A percentile compares a stretch with the other conserved stretches of the same genome.
phyloP scores from a whole-genome alignment of 2,888 invertebrate species.

The Hartigia nigra region DNA sequence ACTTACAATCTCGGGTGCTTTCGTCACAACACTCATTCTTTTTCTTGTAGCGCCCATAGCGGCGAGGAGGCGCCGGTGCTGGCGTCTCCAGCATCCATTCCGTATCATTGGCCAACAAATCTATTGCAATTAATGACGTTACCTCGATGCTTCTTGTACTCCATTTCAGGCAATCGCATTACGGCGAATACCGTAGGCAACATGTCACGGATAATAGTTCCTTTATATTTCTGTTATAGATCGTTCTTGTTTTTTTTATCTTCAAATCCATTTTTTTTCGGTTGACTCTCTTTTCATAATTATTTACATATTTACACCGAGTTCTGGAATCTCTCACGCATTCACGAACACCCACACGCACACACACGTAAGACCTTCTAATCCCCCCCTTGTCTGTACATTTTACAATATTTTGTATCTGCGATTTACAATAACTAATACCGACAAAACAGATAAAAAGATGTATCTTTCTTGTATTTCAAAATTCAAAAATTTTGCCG shows the following conservation, averaged over 20 bases:
- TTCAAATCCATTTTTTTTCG: neutral
- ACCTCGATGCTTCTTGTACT: constrained; percentile 2
- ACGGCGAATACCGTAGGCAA: constrained; percentile 62
- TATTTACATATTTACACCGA: constrained; percentile 21
- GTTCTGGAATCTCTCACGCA: neutral
- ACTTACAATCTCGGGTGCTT: constrained; percentile 64
- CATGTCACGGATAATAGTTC: constrained; percentile 23
- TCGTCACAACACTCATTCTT: constrained; percentile 66
- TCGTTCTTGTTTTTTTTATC: neutral
- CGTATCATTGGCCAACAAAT: constrained; percentile 59
- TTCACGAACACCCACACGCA: neutral
- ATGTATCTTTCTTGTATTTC: neutral
- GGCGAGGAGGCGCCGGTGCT: constrained; percentile 54
- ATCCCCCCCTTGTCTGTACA: neutral
- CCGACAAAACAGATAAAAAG: neutral
- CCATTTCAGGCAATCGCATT: constrained; percentile 64
- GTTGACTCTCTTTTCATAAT: constrained; percentile 8
- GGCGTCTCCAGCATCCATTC: constrained; percentile 58
- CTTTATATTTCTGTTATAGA: neutral
- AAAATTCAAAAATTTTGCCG: neutral
- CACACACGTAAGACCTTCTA: neutral
- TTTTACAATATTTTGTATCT: neutral
- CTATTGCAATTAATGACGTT: constrained; percentile 27
- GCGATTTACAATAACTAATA: neutral
- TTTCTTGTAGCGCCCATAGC: constrained; percentile 64